These are phyloP conservation scores for Corythornis cristatus DNA, from an alignment of 2,113 vertebrate species.

Conservation along the genomic window DNA sequence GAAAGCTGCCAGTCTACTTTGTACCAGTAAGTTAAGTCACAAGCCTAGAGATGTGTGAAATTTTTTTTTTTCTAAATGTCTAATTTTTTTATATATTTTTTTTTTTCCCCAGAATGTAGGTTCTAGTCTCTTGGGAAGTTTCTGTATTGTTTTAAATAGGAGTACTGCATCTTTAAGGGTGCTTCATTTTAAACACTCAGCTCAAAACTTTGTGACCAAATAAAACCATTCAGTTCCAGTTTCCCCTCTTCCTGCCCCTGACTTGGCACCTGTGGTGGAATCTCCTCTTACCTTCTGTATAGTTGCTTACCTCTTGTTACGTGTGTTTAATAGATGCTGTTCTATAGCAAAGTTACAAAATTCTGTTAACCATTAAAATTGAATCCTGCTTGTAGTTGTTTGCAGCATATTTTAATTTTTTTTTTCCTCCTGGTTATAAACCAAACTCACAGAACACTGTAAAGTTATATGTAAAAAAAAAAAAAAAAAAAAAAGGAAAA, in stretches of 20 bases:
- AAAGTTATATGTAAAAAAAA: conserved; percentile 51
- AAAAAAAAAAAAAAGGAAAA: neutral
- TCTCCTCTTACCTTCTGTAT: conserved; percentile 20
- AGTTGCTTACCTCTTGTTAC: conserved; percentile 41
- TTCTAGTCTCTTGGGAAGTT: conserved; percentile 59
- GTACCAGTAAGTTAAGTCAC: conserved; percentile 60
- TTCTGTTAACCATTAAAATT: conserved; percentile 43
- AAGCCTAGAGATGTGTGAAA: conserved; percentile 27
- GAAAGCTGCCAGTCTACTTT: conserved; percentile 29
- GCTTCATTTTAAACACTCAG: conserved; percentile 54
- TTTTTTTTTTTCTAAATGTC: neutral
- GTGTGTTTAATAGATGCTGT: conserved; percentile 47
- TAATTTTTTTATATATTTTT: neutral
- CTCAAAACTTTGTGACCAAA: conserved; percentile 55
- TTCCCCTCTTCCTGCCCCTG: neutral
- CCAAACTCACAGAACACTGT: conserved; percentile 37
- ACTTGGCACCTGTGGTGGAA: conserved; percentile 51
- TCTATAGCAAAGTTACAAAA: conserved; percentile 22
- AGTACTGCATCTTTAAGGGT: conserved; percentile 54
- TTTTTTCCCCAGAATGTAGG: conserved; percentile 55
- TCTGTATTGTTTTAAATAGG: conserved; percentile 59
- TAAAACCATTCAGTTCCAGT: conserved; percentile 35
- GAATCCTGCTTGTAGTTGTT: conserved; percentile 42
- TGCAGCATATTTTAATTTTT: conserved; percentile 11
- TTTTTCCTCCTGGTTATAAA: conserved; percentile 19